Evolutionary conservation across 2,113 vertebrate genomes (phyloP).

Genomic region (Gadus macrocephalus): DNA sequence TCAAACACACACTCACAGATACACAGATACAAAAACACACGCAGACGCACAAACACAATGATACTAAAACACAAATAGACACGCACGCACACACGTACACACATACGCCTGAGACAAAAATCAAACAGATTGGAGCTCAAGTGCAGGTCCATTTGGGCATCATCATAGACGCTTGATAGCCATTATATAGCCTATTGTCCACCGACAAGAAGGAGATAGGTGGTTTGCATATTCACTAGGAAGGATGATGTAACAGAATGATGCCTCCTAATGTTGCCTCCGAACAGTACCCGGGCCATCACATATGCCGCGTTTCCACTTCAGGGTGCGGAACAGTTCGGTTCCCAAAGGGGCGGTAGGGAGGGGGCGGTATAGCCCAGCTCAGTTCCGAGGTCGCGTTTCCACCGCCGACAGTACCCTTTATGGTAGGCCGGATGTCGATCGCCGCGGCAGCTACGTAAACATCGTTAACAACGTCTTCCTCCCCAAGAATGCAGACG

Average conservation of each 20-base stretch:
- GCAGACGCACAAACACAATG: conserved; percentile 6
- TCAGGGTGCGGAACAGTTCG: too few species aligned
- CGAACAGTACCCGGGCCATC: conserved; percentile 51
- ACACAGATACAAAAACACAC: background rate
- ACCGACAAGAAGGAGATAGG: conserved; percentile 34
- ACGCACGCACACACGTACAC: background rate
- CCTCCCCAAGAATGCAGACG: too few species aligned
- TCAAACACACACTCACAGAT: conserved; percentile 7
- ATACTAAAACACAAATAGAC: background rate
- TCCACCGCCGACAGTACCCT: too few species aligned
- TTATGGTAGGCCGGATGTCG: too few species aligned
- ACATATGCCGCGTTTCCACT: background rate
- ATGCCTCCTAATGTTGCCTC: conserved; percentile 59
- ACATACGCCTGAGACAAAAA: background rate
- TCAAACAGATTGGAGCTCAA: conserved; percentile 32
- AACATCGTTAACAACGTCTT: too few species aligned
- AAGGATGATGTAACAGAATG: conserved; percentile 62
- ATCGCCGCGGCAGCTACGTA: too few species aligned
- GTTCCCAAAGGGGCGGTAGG: too few species aligned
- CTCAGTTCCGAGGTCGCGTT: too few species aligned
- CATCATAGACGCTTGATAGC: conserved; percentile 49
- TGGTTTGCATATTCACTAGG: conserved; percentile 50
- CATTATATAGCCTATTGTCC: conserved; percentile 47
- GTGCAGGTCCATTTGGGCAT: conserved; percentile 44
- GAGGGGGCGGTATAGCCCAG: too few species aligned